Evolutionary conservation across 1,140 invertebrate genomes (phyloP).

Genomic region (Micrasema longulum): DNA sequence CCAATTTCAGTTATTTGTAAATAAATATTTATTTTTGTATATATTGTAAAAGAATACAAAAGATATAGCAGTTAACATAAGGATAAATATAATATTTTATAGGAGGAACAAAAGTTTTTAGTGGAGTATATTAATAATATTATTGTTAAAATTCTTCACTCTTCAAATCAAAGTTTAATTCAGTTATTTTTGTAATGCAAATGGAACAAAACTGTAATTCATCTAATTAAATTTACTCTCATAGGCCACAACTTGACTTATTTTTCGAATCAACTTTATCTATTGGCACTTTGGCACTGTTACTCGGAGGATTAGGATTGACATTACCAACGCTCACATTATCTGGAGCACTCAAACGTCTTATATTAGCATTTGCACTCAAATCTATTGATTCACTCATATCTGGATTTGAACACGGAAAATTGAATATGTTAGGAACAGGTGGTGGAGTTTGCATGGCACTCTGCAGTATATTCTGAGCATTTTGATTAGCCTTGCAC

Average conservation of each 20-base stretch:
- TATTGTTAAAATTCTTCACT: conserved; percentile 26
- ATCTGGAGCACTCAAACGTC: conserved; percentile 19
- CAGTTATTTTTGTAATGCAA: conserved; percentile 13
- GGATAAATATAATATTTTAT: not conserved
- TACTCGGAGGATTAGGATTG: conserved; percentile 23
- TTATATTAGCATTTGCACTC: conserved; percentile 23
- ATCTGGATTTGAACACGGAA: conserved; percentile 25
- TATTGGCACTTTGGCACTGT: conserved; percentile 20
- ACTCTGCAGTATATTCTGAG: conserved; percentile 6
- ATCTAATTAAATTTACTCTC: conserved; percentile 2
- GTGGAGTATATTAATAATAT: not conserved
- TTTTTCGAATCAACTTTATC: conserved; percentile 20
- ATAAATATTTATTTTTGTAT: not conserved
- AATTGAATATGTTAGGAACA: conserved; percentile 45
- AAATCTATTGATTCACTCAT: conserved; percentile 37
- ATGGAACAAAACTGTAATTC: conserved; percentile 21
- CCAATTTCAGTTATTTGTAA: conserved; percentile 6
- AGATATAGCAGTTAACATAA: too few relatives aligned
- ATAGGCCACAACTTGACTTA: not conserved
- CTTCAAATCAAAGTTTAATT: conserved; percentile 15
- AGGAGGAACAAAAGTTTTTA: not conserved
- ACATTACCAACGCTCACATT: not conserved
- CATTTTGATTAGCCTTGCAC: conserved; percentile 50
- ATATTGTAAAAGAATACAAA: too few relatives aligned
- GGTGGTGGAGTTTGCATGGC: conserved; percentile 32